Evolutionary conservation across 2,888 invertebrate genomes (phyloP).

Genomic region (Amphipyra berbera): DNA sequence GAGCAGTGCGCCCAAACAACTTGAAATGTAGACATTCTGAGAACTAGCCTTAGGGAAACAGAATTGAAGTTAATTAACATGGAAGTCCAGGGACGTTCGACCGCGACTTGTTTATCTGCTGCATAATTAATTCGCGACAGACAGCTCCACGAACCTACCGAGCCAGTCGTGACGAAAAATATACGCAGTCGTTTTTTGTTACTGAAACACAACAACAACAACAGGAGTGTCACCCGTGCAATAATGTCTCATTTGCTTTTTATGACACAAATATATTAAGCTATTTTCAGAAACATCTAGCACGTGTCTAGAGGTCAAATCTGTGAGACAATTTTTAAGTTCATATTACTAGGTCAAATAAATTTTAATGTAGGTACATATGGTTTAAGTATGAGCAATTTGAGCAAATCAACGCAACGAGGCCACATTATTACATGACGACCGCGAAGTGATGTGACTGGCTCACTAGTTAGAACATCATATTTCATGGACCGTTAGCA

Average conservation of each 20-base stretch:
- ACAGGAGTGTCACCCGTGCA: slow-evolving; percentile 16
- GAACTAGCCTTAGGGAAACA: slow-evolving; percentile 41
- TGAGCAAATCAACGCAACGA: slow-evolving; percentile 83
- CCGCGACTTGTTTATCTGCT: slow-evolving; percentile 72
- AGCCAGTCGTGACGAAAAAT: slow-evolving; percentile 51
- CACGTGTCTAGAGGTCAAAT: slow-evolving; percentile 53
- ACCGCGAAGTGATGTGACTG: slow-evolving; percentile 54
- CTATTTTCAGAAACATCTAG: slow-evolving; percentile 28
- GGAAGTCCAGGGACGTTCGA: slow-evolving; percentile 63
- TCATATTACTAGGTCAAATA: slow-evolving; percentile 76
- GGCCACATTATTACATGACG: slow-evolving; percentile 74
- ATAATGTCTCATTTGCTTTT: slow-evolving; percentile 28
- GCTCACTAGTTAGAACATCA: slow-evolving; percentile 57
- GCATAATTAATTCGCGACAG: slow-evolving; percentile 72
- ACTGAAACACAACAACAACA: slow-evolving; percentile 23
- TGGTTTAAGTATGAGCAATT: slow-evolving; percentile 79
- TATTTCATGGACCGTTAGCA: slow-evolving; percentile 65
- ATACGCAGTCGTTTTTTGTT: slow-evolving; percentile 17
- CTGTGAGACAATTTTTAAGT: slow-evolving; percentile 58
- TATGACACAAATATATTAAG: slow-evolving; percentile 29
- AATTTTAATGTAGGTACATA: slow-evolving; percentile 66
- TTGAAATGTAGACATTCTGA: slow-evolving; percentile 32
- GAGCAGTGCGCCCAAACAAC: slow-evolving; percentile 3
- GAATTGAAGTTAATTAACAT: slow-evolving; percentile 73
- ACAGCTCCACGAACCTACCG: slow-evolving; percentile 48